phyloP scores from a whole-genome alignment of 2,797 vertebrate genomes.

The Coregonus suidteri region DNA sequence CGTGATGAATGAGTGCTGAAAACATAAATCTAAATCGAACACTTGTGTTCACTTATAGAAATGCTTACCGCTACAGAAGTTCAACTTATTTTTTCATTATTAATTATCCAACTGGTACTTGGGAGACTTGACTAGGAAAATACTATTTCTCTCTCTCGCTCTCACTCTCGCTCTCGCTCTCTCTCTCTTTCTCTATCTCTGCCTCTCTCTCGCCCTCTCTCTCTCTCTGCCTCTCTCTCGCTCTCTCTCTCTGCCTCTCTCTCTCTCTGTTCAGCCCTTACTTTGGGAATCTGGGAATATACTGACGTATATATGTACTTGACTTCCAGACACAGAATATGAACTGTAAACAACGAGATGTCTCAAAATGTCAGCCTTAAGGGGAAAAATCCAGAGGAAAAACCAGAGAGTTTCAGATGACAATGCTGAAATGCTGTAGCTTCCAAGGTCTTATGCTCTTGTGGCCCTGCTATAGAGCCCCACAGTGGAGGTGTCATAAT shows the following conservation, averaged over 20 bases:
- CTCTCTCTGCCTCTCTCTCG: background rate
- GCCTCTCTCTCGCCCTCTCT: no score
- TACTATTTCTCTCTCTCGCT: background rate
- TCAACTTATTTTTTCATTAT: conserved; percentile 43
- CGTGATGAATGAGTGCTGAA: conserved; percentile 41
- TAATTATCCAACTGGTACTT: conserved; percentile 44
- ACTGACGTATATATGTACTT: no score
- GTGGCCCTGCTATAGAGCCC: conserved; percentile 3
- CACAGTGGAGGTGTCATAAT: no score
- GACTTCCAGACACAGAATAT: no score
- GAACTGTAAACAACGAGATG: conserved; percentile 19
- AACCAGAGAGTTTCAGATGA: conserved; percentile 56
- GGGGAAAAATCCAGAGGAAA: conserved; percentile 39
- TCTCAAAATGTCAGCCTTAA: conserved; percentile 41
- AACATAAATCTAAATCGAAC: conserved; percentile 30
- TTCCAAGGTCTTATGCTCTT: conserved; percentile 12
- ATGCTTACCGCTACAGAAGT: conserved; percentile 25
- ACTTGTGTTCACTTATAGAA: conserved; percentile 33
- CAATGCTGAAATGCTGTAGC: conserved; percentile 29
- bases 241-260: background rate
- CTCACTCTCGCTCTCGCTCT: no score
- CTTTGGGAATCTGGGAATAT: background rate
- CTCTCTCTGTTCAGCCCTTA: background rate
- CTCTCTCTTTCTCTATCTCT: no score
- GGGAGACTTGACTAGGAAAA: conserved; percentile 30